Conservation (phyloP, 1,140 invertebrate genomes). For the Sinonovacula constricta region DNA sequence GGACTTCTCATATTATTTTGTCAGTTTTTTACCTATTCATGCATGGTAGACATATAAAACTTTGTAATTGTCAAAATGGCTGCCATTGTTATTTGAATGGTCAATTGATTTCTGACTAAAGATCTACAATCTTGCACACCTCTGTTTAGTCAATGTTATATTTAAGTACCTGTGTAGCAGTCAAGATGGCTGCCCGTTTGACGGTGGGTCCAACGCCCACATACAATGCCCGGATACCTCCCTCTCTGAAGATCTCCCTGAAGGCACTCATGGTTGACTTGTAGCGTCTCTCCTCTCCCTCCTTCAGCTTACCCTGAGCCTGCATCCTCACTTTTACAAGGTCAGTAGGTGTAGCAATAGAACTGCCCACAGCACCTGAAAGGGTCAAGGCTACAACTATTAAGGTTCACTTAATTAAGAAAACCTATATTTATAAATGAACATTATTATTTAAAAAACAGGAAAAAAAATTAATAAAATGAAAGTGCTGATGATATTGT, state of each 20-base stretch:
- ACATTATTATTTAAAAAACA: background rate
- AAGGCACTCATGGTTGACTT: conserved; percentile 60
- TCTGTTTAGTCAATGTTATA: no score
- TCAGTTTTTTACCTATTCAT: no score
- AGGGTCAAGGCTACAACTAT: no score
- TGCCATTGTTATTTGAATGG: no score
- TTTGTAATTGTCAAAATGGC: no score
- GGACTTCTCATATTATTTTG: no score
- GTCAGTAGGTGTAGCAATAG: conserved; percentile 69
- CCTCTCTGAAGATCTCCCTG: conserved; percentile 53
- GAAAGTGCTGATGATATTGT: no score
- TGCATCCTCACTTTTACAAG: conserved; percentile 69
- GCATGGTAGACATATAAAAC: no score
- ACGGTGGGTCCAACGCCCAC: conserved; percentile 66
- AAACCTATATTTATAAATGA: background rate
- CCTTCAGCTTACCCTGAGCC: conserved; percentile 53
- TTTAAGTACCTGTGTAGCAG: conserved; percentile 68
- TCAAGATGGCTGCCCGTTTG: conserved; percentile 62
- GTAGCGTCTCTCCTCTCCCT: conserved; percentile 52
- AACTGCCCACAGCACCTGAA: conserved; percentile 66
- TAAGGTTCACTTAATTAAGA: background rate
- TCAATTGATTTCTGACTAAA: no score
- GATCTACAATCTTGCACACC: no score
- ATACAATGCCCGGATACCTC: conserved; percentile 62
- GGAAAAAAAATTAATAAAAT: no score